Percentiles rank a stretch among this genome's conserved stretches.
Evolutionary conservation across 1,140 invertebrate genomes (phyloP).

Genomic region (Lysiphlebus fabarum): DNA sequence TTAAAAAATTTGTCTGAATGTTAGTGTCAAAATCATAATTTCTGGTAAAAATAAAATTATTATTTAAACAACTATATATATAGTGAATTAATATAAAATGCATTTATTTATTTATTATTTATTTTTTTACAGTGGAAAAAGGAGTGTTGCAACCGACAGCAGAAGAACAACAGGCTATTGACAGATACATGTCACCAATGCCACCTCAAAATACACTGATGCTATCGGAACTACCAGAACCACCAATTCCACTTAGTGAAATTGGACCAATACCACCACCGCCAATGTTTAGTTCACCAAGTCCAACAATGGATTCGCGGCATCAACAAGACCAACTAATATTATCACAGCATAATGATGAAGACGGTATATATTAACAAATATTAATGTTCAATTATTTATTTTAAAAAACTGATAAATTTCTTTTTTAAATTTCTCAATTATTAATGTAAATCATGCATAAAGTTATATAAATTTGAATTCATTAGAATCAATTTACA

Average conservation of each 20-base stretch:
- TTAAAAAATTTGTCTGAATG: too few species aligned
- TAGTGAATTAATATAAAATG: neutral
- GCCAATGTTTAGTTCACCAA: conserved; percentile 90
- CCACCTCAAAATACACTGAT: conserved; percentile 58
- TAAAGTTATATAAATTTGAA: too few species aligned
- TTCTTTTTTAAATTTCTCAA: too few species aligned
- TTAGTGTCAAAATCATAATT: too few species aligned
- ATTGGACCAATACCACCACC: conserved; percentile 93
- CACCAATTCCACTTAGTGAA: conserved; percentile 85
- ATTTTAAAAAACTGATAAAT: too few species aligned
- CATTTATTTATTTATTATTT: neutral
- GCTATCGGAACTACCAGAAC: conserved; percentile 82
- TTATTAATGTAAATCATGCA: too few species aligned
- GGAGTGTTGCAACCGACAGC: conserved; percentile 55
- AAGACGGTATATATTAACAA: conserved; percentile 60
- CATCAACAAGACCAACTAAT: conserved; percentile 54
- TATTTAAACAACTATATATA: neutral
- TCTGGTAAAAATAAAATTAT: neutral
- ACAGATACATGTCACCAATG: conserved; percentile 46
- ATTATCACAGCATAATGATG: conserved; percentile 58
- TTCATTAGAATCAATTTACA: too few species aligned
- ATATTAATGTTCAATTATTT: neutral
- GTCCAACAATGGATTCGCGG: conserved; percentile 65
- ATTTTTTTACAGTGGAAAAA: conserved; percentile 56
- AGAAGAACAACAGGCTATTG: conserved; percentile 51